Conservation (phyloP, 2,797 vertebrate genomes). For the Tangara arthus region DNA sequence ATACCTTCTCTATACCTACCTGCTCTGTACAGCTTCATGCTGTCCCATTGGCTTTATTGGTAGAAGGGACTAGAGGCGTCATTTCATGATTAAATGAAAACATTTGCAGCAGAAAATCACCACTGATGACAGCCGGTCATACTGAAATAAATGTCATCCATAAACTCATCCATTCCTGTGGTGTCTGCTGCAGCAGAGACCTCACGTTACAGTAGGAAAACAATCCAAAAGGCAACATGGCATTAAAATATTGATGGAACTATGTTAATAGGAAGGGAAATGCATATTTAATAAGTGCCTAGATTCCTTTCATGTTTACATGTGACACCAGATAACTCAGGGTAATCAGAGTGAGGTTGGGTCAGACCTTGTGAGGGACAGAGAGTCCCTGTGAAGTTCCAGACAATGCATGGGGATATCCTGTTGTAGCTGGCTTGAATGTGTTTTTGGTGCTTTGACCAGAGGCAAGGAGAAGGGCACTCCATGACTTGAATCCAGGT, state of each 20-base stretch:
- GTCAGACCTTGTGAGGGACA: background rate
- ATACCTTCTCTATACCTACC: background rate
- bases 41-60: background rate
- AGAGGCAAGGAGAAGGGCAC: background rate
- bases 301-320: conserved; percentile 44
- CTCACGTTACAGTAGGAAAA: background rate
- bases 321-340: conserved; percentile 32
- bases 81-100: background rate
- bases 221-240: conserved; percentile 28
- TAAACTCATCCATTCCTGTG: background rate
- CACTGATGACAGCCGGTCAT: background rate
- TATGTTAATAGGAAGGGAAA: conserved; percentile 25
- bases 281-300: conserved; percentile 49
- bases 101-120: background rate
- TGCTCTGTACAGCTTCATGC: background rate
- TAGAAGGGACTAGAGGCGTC: background rate
- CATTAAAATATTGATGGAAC: conserved; percentile 60
- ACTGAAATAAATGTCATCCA: background rate
- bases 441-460: background rate
- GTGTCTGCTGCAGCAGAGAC: background rate
- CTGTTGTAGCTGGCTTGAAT: background rate
- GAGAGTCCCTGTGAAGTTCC: background rate
- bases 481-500: background rate
- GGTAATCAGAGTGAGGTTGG: background rate
- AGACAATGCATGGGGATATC: background rate